Conservation (phyloP, 2,113 vertebrate genomes). For the Albula glossodonta region DNA sequence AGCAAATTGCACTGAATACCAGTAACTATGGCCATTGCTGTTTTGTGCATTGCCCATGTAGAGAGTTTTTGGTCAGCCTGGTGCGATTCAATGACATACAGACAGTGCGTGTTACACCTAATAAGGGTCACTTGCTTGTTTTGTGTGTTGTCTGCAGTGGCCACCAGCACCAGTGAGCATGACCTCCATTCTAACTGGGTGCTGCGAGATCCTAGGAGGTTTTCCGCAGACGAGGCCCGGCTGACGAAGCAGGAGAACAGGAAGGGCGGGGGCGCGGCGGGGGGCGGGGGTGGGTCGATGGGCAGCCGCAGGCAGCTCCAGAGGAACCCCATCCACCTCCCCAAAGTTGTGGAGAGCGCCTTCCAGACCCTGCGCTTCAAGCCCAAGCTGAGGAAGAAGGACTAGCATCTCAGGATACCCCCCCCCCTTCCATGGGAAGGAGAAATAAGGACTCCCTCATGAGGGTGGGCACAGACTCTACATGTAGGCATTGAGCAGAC, state of each 20-base stretch:
- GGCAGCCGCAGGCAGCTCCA: constrained; percentile 76
- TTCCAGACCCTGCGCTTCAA: constrained; percentile 93
- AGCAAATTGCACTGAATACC: too few relatives aligned
- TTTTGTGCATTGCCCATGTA: too few relatives aligned
- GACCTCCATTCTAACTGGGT: constrained; percentile 97
- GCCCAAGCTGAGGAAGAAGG: constrained; percentile 80
- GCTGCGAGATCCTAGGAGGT: constrained; percentile 79
- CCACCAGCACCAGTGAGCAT: constrained; percentile 87
- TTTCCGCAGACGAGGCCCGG: constrained; percentile 61
- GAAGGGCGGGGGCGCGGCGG: constrained; percentile 54
- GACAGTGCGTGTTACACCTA: too few relatives aligned
- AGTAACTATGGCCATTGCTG: too few relatives aligned
- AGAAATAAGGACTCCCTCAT: too few relatives aligned
- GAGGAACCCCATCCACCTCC: constrained; percentile 93
- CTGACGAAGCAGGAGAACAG: constrained; percentile 33
- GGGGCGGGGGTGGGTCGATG: constrained; percentile 62
- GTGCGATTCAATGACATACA: too few relatives aligned
- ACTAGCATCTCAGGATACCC: constrained; percentile 42
- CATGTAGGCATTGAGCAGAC: too few relatives aligned
- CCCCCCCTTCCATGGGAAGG: background rate
- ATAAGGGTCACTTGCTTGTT: too few relatives aligned
- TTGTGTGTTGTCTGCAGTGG: constrained; percentile 67
- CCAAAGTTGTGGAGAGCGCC: constrained; percentile 93
- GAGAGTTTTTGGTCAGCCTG: too few relatives aligned
- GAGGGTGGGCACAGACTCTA: too few relatives aligned